Evolutionary conservation across 2,113 vertebrate genomes (phyloP).

Genomic region (Abramis brama): DNA sequence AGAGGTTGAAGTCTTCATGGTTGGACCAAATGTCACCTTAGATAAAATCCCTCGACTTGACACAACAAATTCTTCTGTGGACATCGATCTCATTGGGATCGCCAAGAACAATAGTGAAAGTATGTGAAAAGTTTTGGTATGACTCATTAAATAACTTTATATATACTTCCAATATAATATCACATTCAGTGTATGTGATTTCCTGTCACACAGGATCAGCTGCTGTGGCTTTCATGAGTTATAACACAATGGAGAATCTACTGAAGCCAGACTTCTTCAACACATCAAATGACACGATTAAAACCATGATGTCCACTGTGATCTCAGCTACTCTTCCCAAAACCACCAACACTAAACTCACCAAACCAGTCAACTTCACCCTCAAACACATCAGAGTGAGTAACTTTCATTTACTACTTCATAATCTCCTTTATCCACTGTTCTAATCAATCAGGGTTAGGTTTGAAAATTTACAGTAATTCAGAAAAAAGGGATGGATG

Average conservation of each 20-base stretch:
- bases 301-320: neutral
- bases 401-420: neutral
- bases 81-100: conserved; percentile 40
- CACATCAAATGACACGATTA: too few relatives aligned
- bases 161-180: neutral
- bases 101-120: neutral
- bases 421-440: too few relatives aligned
- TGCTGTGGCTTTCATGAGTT: too few relatives aligned
- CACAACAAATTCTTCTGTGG: neutral
- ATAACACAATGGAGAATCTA: too few relatives aligned
- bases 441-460: too few relatives aligned
- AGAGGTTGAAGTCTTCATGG: conserved; percentile 28
- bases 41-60: neutral
- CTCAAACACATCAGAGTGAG: conserved; percentile 15
- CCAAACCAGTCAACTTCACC: conserved; percentile 41
- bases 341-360: neutral
- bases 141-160: neutral
- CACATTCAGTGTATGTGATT: neutral
- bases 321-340: conserved; percentile 30
- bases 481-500: too few relatives aligned
- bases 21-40: conserved; percentile 16
- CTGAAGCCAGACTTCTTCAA: too few relatives aligned
- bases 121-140: neutral
- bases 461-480: too few relatives aligned
- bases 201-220: neutral